phyloP scores from a whole-genome alignment of 2,113 vertebrate genomes.

The Cyanoramphus novaezelandiae region DNA sequence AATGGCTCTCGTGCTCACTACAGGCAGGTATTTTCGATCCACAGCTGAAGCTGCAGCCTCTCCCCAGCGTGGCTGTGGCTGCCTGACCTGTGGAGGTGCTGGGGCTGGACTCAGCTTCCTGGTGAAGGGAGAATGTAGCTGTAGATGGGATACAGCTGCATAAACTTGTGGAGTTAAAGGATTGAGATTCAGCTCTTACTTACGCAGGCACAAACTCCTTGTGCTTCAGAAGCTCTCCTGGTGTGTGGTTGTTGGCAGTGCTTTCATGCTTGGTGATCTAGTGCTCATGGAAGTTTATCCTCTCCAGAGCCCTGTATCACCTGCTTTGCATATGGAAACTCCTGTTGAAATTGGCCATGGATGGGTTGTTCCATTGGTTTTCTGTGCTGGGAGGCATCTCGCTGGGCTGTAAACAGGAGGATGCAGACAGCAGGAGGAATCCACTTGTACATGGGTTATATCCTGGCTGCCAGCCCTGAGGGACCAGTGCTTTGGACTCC shows the following conservation, averaged over 20 bases:
- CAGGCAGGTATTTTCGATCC: background rate
- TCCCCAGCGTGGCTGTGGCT: fast-evolving
- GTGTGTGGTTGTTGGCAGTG: background rate
- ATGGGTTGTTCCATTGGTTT: background rate
- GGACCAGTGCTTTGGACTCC: background rate
- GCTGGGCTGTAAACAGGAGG: background rate
- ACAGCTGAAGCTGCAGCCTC: background rate
- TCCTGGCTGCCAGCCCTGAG: background rate
- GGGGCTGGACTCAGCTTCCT: background rate
- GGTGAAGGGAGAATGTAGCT: background rate
- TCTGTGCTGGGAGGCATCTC: background rate
- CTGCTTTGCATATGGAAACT: background rate
- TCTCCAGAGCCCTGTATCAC: background rate
- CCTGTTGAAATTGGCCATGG: background rate
- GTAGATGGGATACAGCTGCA: background rate
- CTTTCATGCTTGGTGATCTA: background rate
- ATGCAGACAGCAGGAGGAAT: background rate
- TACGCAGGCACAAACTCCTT: background rate
- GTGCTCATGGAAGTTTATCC: background rate
- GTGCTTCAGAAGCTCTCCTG: background rate
- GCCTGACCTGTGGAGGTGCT: background rate
- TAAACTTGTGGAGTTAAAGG: background rate
- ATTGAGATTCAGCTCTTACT: background rate
- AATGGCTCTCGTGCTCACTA: fast-evolving
- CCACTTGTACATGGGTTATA: background rate